A percentile compares a stretch with the other conserved stretches of the same genome.
Conservation (phyloP, 2,113 vertebrate species). For the Triplophysa tibetana region DNA sequence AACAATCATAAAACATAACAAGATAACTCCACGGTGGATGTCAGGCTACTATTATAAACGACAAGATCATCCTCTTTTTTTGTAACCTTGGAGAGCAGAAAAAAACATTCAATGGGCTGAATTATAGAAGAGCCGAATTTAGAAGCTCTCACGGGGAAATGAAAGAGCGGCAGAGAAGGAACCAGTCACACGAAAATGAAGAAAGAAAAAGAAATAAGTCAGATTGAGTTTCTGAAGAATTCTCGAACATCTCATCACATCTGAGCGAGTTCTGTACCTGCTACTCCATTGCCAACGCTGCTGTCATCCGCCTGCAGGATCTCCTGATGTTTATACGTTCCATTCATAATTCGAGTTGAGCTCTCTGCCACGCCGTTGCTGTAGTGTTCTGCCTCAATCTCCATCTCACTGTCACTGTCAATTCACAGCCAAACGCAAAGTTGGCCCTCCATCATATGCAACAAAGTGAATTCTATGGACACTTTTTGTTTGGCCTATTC, state of each 20-base stretch:
- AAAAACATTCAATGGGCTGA: slow-evolving; percentile 22
- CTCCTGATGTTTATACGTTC: slow-evolving; percentile 95
- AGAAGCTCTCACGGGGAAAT: neutral
- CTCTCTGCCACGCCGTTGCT: slow-evolving; percentile 90
- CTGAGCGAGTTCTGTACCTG: slow-evolving; percentile 60
- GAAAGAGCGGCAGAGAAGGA: neutral
- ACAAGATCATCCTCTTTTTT: neutral
- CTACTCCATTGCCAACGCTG: slow-evolving; percentile 85
- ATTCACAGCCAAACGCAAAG: neutral
- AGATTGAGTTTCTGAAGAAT: neutral
- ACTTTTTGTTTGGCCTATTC: too few species aligned
- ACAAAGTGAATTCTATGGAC: neutral
- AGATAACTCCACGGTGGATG: neutral
- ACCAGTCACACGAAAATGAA: neutral
- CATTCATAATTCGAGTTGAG: slow-evolving; percentile 91
- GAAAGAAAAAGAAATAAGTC: neutral
- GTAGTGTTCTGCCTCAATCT: slow-evolving; percentile 94
- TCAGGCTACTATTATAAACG: slow-evolving; percentile 1
- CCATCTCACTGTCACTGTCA: slow-evolving; percentile 94
- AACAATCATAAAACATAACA: neutral
- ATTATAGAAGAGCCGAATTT: slow-evolving; percentile 22
- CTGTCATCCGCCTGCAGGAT: slow-evolving; percentile 91
- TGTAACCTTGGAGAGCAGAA: slow-evolving; percentile 40
- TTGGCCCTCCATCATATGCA: neutral
- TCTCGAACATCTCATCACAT: neutral